Evolutionary conservation across 2,888 invertebrate genomes (phyloP).

Genomic region (Plagodis dolabraria): DNA sequence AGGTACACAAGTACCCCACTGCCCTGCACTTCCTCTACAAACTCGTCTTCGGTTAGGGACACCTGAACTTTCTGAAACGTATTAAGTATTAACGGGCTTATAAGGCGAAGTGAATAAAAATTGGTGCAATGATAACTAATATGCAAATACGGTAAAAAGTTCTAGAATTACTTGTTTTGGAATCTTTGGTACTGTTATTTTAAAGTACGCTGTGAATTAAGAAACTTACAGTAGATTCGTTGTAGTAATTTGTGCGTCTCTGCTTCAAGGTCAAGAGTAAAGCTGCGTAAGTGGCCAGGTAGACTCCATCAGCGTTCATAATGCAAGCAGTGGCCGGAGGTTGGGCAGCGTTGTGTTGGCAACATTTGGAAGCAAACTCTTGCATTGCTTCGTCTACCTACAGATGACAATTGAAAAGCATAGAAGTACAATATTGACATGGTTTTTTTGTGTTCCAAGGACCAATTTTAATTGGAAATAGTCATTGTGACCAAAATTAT

Average conservation of each 20-base stretch:
- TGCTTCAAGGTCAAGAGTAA: conserved; percentile 92
- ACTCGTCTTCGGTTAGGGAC: conserved; percentile 92
- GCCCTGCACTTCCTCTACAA: conserved; percentile 96
- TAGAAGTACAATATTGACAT: no score
- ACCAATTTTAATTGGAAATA: no score
- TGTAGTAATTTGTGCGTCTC: conserved; percentile 90
- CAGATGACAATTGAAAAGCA: not conserved
- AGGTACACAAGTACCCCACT: conserved; percentile 96
- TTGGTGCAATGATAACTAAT: no score
- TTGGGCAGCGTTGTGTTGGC: conserved; percentile 89
- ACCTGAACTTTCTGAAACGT: conserved; percentile 62
- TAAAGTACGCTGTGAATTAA: no score
- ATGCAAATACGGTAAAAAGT: not conserved
- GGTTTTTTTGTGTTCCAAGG: no score
- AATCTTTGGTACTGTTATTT: no score
- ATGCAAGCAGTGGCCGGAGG: conserved; percentile 88
- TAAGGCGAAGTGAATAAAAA: no score
- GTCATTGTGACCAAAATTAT: no score
- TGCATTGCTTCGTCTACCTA: conserved; percentile 95
- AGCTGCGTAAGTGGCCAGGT: conserved; percentile 94
- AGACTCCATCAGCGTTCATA: conserved; percentile 98
- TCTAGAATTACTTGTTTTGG: no score
- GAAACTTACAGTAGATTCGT: conserved; percentile 73
- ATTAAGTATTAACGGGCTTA: not conserved
- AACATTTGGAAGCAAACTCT: conserved; percentile 95